Evolutionary conservation across 2,888 invertebrate species (phyloP).

Genomic region (Acronicta alni): DNA sequence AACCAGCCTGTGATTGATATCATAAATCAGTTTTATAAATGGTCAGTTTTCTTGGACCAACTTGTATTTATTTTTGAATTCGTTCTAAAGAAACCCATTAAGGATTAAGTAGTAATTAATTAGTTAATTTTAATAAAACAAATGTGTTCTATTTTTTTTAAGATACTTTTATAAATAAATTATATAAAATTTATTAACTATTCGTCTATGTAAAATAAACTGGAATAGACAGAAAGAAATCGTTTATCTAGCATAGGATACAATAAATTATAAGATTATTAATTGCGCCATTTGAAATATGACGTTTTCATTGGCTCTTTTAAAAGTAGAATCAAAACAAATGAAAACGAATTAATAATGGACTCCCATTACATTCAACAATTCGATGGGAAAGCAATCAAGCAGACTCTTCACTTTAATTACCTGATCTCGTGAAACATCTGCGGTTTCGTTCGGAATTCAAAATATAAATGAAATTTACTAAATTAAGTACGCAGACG

Average conservation of each 20-base stretch:
- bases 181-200: too few species aligned
- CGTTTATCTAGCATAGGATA: too few species aligned
- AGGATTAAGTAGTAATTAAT: conserved; percentile 1
- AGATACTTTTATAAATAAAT: too few species aligned
- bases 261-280: not conserved
- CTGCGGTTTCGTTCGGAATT: conserved; percentile 66
- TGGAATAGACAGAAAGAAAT: too few species aligned
- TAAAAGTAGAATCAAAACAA: conserved; percentile 21
- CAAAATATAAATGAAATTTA: conserved; percentile 66
- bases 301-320: not conserved
- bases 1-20: conserved; percentile 43
- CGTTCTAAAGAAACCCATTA: not conserved
- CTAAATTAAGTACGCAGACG: conserved; percentile 58
- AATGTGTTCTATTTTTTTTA: too few species aligned
- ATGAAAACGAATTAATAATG: conserved; percentile 33
- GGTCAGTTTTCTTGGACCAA: conserved; percentile 39
- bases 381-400: conserved; percentile 51
- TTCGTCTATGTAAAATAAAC: too few species aligned
- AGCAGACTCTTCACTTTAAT: conserved; percentile 68
- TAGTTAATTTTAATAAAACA: not conserved
- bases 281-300: not conserved
- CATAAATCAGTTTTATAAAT: conserved; percentile 43
- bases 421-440: conserved; percentile 68
- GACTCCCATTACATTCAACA: conserved; percentile 6
- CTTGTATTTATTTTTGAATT: conserved; percentile 24